Percentiles rank a stretch among this genome's conserved stretches.
phyloP scores from a whole-genome alignment of 2,888 invertebrate species.

The Drosophila subsilvestris region DNA sequence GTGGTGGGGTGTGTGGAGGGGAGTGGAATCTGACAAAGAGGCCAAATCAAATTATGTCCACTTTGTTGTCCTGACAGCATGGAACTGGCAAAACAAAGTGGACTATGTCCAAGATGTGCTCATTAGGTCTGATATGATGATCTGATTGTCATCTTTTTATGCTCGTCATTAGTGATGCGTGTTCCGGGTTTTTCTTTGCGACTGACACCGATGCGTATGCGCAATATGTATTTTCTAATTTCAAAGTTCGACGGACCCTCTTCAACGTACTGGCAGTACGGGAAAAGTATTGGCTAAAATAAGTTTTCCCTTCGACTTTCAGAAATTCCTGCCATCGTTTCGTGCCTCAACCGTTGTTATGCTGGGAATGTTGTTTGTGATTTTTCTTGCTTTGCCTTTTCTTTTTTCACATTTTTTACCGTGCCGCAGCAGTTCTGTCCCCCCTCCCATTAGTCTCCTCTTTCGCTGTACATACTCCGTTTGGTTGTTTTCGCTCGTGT shows the following conservation, averaged over 20 bases:
- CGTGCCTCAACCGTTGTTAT: constrained; percentile 49
- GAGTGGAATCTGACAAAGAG: constrained; percentile 9
- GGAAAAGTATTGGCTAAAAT: constrained; percentile 20
- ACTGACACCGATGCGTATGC: constrained; percentile 25
- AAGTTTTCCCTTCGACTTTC: constrained; percentile 11
- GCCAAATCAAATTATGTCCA: constrained; percentile 49
- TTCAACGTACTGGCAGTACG: not conserved
- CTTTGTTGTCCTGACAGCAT: constrained; percentile 32
- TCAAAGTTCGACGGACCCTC: constrained; percentile 13
- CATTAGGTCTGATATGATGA: constrained; percentile 38
- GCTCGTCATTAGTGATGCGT: constrained; percentile 25
- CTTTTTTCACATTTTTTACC: constrained; percentile 44
- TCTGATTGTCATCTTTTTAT: constrained; percentile 38
- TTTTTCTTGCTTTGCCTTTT: constrained; percentile 44
- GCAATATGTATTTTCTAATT: constrained; percentile 13
- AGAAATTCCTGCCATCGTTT: constrained; percentile 27
- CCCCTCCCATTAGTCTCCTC: not conserved
- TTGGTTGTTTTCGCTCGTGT: constrained; percentile 30
- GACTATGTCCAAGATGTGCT: constrained; percentile 33
- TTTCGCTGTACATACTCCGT: not conserved
- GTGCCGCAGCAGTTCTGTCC: constrained; percentile 30
- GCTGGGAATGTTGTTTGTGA: constrained; percentile 72
- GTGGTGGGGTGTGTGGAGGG: too few relatives aligned
- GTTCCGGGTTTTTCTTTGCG: not conserved
- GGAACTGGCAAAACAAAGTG: constrained; percentile 10